Evolutionary conservation across 2,797 vertebrate species (phyloP).

Genomic region (Urophycis tenuis): DNA sequence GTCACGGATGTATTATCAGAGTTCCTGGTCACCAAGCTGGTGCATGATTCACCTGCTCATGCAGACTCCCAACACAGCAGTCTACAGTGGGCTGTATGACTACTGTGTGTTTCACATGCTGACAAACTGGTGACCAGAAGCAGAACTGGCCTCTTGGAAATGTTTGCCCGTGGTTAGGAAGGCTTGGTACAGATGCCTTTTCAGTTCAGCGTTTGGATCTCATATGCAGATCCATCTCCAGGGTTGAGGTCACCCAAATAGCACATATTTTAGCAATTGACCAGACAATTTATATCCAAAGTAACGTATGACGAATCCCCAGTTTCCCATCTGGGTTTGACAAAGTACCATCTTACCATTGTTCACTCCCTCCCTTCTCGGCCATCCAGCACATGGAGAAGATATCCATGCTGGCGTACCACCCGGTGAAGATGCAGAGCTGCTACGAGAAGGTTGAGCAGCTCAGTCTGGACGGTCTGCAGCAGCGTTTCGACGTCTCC

Average conservation of each 20-base stretch:
- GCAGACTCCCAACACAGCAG: neutral
- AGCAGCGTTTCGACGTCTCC: slow-evolving; percentile 89
- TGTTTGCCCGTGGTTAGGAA: neutral
- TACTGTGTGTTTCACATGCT: neutral
- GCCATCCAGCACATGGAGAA: slow-evolving; percentile 81
- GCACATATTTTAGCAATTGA: neutral
- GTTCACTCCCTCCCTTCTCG: neutral
- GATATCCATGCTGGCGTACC: slow-evolving; percentile 87
- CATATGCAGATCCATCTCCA: neutral
- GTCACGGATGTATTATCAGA: neutral
- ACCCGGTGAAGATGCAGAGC: slow-evolving; percentile 92
- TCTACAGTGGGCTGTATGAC: neutral
- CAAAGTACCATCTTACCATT: neutral
- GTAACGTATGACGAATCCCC: neutral
- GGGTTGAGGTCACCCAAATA: neutral
- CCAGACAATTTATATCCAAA: neutral
- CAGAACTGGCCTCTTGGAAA: neutral
- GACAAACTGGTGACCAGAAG: neutral
- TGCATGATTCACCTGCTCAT: neutral
- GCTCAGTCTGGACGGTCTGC: slow-evolving; percentile 87
- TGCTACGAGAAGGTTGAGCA: slow-evolving; percentile 91
- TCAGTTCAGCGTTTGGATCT: neutral
- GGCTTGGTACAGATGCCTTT: neutral
- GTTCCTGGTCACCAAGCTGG: neutral
- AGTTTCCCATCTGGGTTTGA: neutral